Evolutionary conservation across 2,888 invertebrate genomes (phyloP).

Genomic region (Poecilus cupreus): DNA sequence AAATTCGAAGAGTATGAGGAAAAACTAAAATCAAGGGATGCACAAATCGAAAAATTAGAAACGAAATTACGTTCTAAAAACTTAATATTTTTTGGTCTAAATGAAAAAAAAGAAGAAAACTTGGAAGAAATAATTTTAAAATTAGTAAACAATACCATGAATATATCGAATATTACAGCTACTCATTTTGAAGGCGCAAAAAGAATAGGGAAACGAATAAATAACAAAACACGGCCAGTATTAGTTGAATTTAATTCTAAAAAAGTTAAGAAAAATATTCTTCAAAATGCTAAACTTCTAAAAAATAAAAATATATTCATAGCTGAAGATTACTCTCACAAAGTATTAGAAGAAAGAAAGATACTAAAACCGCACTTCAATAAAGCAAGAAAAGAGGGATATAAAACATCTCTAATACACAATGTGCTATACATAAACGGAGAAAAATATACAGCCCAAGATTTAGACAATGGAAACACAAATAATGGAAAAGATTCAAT

Average conservation of each 20-base stretch:
- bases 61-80: no score
- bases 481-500: no score
- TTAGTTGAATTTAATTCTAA: no score
- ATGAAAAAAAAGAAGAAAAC: neutral
- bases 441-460: no score
- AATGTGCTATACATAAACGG: neutral
- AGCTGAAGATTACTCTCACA: neutral
- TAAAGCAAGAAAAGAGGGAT: no score
- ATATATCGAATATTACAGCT: neutral
- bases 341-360: neutral
- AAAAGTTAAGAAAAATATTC: no score
- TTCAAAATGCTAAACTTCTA: neutral
- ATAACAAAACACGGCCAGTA: no score
- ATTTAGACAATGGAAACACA: no score
- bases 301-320: neutral
- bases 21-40: neutral
- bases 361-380: no score
- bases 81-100: neutral
- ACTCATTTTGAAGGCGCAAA: neutral
- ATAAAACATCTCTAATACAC: no score
- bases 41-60: neutral
- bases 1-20: neutral
- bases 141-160: neutral
- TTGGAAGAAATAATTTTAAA: no score
- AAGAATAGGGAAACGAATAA: neutral